Conservation (phyloP, 2,113 vertebrate genomes). For the Lathamus discolor region DNA sequence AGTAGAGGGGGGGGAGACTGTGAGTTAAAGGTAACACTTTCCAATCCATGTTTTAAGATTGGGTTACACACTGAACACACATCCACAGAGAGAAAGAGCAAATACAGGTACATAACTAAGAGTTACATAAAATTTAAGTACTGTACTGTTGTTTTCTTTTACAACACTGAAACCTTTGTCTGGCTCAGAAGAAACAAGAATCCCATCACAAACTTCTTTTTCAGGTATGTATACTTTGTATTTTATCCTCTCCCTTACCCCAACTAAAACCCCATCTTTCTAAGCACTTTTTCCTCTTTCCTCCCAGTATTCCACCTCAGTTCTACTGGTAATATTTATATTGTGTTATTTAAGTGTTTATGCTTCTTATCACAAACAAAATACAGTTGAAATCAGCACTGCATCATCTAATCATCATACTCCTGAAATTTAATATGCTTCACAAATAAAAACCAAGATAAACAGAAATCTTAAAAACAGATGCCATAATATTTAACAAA, state of each 20-base stretch:
- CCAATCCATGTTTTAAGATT: background rate
- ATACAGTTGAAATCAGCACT: background rate
- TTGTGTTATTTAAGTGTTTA: background rate
- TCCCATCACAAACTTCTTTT: background rate
- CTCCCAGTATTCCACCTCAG: background rate
- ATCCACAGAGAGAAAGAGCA: background rate
- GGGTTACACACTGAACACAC: background rate
- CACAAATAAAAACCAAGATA: background rate
- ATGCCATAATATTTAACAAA: background rate
- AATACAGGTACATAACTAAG: background rate
- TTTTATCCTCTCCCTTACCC: background rate
- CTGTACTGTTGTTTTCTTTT: background rate
- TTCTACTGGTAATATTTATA: background rate
- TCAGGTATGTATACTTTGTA: background rate
- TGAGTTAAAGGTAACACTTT: background rate
- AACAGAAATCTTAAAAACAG: background rate
- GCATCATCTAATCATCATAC: background rate
- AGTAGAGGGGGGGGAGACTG: background rate
- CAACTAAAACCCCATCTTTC: background rate
- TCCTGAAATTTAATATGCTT: background rate
- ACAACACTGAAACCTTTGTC: background rate
- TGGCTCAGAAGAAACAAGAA: background rate
- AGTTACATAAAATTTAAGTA: background rate
- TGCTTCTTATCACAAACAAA: background rate
- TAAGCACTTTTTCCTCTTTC: background rate